These are phyloP conservation scores for Beaufortia kweichowensis DNA, from an alignment of 2,113 vertebrate genomes.

Conservation along the genomic window DNA sequence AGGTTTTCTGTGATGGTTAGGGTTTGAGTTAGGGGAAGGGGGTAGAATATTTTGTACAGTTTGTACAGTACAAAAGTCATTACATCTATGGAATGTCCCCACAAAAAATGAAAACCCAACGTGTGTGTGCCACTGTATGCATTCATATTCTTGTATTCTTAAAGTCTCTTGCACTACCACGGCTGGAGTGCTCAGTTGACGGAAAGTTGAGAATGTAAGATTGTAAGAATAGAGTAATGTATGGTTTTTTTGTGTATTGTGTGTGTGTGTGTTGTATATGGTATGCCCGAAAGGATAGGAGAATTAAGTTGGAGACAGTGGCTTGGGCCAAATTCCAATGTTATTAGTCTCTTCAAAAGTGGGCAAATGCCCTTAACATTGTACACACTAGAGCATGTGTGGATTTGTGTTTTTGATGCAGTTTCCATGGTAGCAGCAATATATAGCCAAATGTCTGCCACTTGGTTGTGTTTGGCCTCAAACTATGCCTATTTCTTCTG, in stretches of 20 bases:
- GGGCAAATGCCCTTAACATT: constrained; percentile 58
- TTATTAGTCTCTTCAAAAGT: constrained; percentile 73
- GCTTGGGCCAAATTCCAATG: constrained; percentile 77
- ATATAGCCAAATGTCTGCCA: constrained; percentile 6
- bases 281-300: constrained; percentile 74
- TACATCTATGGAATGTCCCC: too few relatives aligned
- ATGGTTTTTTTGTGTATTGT: constrained; percentile 54
- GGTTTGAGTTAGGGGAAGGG: too few relatives aligned
- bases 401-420: constrained; percentile 39
- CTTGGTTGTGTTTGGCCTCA: constrained; percentile 5
- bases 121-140: too few relatives aligned
- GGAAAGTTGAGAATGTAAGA: too few relatives aligned
- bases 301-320: constrained; percentile 79
- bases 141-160: too few relatives aligned
- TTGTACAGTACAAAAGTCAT: too few relatives aligned
- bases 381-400: constrained; percentile 60
- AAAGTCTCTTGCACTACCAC: too few relatives aligned
- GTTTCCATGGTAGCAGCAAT: constrained; percentile 31
- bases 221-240: too few relatives aligned
- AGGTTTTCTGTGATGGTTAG: too few relatives aligned
- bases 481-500: background rate
- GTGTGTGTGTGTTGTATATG: constrained; percentile 60
- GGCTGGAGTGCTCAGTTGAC: too few relatives aligned
- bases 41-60: too few relatives aligned
- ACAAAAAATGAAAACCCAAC: too few relatives aligned